Conservation (phyloP, 2,888 invertebrate species). For the Cepaea hortensis region DNA sequence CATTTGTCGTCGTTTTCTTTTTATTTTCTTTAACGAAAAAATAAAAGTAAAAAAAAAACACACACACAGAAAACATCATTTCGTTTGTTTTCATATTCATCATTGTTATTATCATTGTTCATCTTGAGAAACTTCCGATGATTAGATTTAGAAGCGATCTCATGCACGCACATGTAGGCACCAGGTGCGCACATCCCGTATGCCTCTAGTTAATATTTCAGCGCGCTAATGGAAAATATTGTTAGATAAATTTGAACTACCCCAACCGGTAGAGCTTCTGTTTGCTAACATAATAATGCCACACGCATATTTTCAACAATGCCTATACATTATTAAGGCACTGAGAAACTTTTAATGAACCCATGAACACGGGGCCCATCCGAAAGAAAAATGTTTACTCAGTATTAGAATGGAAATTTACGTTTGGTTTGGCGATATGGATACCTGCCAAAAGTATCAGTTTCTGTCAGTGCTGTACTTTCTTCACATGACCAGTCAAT, state of each 20-base stretch:
- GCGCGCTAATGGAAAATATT: slow-evolving; percentile 3
- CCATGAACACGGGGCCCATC: not conserved
- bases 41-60: too few species aligned
- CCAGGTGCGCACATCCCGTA: not conserved
- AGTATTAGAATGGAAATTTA: slow-evolving; percentile 39
- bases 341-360: slow-evolving; percentile 29
- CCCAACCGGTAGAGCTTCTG: not conserved
- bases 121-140: too few species aligned
- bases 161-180: not conserved
- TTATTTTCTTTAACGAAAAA: too few species aligned
- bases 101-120: too few species aligned
- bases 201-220: slow-evolving; percentile 13
- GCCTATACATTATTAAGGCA: slow-evolving; percentile 5
- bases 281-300: not conserved
- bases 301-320: not conserved
- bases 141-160: too few species aligned
- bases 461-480: too few species aligned
- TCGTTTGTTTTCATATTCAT: not conserved
- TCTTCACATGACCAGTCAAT: too few species aligned
- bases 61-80: not conserved
- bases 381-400: slow-evolving; percentile 23
- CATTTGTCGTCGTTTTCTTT: too few species aligned
- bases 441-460: too few species aligned
- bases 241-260: not conserved
- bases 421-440: not conserved